Base-by-base conservation (phyloP, 2,888 invertebrate genomes). In the Morinoia aosen region DNA sequence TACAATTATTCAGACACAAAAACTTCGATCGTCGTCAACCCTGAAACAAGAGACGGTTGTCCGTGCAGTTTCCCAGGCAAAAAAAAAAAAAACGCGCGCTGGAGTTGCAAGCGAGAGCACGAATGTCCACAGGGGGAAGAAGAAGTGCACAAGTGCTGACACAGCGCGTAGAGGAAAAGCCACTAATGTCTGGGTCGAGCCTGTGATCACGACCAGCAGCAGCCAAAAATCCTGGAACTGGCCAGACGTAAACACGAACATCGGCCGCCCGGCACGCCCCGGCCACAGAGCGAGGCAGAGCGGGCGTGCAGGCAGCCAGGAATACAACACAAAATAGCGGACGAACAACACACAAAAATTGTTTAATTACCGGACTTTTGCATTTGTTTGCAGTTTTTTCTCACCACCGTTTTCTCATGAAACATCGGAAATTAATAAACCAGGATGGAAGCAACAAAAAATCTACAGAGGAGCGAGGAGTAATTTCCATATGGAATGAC, bases 221-320 rank as follows among this genome's bases (percentile, higher is more conserved):
- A 76, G 76, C 76, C 76, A 76, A 76, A 76, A 76, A 76, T 76
- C 25, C 76, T 76, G 76, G 76, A 76, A 76, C 76, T 76, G 25
- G 76, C 76, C 76, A 76, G 10, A 10, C 76, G 76, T 76, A 76
- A 76, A 76, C 76, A 76, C 76, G 76, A 76, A 76, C 76, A 25
- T 76, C 19, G 76, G 76, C 76, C 8, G 76, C 33, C 76, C 25
- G 25, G 76, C 76, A 76, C 76, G 76, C 76, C 76, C 76, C 76
- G 33, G 7, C 33, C 25, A 76, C 25, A 33, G 76, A 10, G 76
- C 76, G 25, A 61, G 19, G 61, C 25, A 33, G 76, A 76, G 76
- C 19, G 76, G 8, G 33, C 76, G 76, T 16, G 76, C 25, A 33
- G 76, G 76, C 25, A 8, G 76, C 76, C 16, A 76, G 2, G 25